Evolutionary conservation across 2,888 invertebrate species (phyloP).

Genomic region (Cataglyphis rosenhaueri): DNA sequence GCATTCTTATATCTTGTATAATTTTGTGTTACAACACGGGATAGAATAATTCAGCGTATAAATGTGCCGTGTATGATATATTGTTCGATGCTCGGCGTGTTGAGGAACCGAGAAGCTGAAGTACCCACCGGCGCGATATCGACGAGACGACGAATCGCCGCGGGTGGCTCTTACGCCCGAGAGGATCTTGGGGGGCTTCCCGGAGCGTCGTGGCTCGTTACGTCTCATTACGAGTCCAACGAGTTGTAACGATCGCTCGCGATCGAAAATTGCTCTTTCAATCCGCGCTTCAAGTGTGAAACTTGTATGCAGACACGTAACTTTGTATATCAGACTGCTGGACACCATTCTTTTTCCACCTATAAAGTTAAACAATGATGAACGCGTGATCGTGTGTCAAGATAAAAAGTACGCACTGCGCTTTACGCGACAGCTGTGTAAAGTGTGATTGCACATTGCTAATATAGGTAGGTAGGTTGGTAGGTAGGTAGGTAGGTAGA

Average conservation of each 20-base stretch:
- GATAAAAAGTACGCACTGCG: slow-evolving; percentile 34
- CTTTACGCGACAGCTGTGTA: slow-evolving; percentile 61
- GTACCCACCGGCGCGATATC: slow-evolving; percentile 47
- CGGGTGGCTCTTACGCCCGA: slow-evolving; percentile 72
- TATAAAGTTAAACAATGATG: slow-evolving; percentile 30
- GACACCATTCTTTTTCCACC: neutral
- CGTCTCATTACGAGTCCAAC: slow-evolving; percentile 76
- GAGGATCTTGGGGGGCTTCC: slow-evolving; percentile 72
- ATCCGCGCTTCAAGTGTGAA: neutral
- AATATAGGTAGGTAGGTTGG: slow-evolving; percentile 56
- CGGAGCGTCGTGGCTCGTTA: slow-evolving; percentile 77
- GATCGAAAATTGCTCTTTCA: slow-evolving; percentile 40
- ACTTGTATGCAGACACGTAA: neutral
- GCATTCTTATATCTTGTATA: neutral
- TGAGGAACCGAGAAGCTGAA: slow-evolving; percentile 10
- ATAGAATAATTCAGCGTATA: slow-evolving; percentile 15
- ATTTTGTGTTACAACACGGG: neutral
- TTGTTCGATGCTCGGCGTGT: neutral
- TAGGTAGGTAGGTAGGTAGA: neutral
- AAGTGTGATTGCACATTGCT: slow-evolving; percentile 70
- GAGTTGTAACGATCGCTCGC: slow-evolving; percentile 74
- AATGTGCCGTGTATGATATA: neutral
- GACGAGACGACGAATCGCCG: slow-evolving; percentile 65
- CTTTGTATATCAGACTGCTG: neutral
- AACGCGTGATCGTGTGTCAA: slow-evolving; percentile 34